Percentiles rank a stretch among this genome's conserved stretches.
phyloP scores from a whole-genome alignment of 2,888 invertebrate genomes.

The Artemia sinica region DNA sequence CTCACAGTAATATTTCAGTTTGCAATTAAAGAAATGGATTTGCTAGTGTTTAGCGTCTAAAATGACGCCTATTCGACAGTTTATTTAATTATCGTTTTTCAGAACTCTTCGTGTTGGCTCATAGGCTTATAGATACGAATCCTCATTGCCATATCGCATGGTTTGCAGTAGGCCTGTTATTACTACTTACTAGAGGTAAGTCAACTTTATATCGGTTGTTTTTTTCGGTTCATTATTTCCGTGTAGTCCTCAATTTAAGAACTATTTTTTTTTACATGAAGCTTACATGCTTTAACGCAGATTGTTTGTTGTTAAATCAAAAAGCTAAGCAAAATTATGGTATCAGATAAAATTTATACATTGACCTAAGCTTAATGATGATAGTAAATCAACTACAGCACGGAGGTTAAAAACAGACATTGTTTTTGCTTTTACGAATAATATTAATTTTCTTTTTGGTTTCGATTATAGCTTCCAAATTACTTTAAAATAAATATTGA shows the following conservation, averaged over 20 bases:
- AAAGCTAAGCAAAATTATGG: not conserved
- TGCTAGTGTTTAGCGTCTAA: too few species aligned
- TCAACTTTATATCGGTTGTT: conserved; percentile 19
- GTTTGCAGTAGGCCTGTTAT: conserved; percentile 94
- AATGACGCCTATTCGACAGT: too few species aligned
- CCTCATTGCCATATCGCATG: conserved; percentile 79
- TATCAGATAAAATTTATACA: too few species aligned
- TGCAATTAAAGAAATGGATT: too few species aligned
- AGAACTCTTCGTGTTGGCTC: conserved; percentile 75
- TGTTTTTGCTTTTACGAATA: too few species aligned
- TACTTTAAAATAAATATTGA: too few species aligned
- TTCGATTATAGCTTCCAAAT: too few species aligned
- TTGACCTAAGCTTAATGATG: not conserved
- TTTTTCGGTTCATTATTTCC: conserved; percentile 16
- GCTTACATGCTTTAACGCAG: too few species aligned
- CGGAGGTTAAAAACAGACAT: too few species aligned
- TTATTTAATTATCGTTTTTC: conserved; percentile 28
- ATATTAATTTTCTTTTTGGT: too few species aligned
- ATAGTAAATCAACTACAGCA: too few species aligned
- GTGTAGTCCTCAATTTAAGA: not conserved
- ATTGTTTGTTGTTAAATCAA: not conserved
- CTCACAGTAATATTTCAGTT: too few species aligned
- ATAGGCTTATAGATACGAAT: conserved; percentile 78
- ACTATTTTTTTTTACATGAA: conserved; percentile 14
- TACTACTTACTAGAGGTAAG: conserved; percentile 73